These are phyloP conservation scores for Lordiphosa clarofinis DNA, from an alignment of 1,140 invertebrate genomes.

Conservation along the genomic window DNA sequence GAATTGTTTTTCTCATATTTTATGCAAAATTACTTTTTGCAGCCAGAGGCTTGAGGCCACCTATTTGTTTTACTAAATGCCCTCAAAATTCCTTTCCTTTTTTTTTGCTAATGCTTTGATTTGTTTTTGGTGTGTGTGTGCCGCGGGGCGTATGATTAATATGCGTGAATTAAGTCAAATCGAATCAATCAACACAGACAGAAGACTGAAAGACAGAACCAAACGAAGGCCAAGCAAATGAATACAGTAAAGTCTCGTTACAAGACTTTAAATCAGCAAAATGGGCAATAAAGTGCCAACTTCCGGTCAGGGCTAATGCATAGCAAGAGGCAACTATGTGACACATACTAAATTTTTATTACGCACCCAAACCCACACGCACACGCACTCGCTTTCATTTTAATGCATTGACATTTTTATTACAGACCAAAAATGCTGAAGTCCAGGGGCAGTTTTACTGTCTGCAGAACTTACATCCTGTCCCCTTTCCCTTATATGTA, in stretches of 20 bases:
- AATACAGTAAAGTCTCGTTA: conserved; percentile 15
- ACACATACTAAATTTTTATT: conserved; percentile 77
- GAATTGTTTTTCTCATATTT: no score
- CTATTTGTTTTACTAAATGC: conserved; percentile 57
- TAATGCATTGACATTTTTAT: conserved; percentile 76
- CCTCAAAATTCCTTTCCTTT: conserved; percentile 21
- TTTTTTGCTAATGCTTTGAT: conserved; percentile 29
- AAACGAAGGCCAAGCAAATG: conserved; percentile 13
- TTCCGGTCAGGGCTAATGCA: conserved; percentile 61
- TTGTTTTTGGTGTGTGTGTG: conserved; percentile 20
- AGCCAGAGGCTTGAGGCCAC: conserved; percentile 23
- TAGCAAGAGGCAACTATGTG: conserved; percentile 54
- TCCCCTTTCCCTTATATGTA: no score
- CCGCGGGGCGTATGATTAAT: conserved; percentile 69
- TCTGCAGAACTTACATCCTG: background rate
- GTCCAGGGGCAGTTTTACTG: conserved; percentile 50
- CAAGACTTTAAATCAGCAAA: conserved; percentile 36
- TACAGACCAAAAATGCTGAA: conserved; percentile 48
- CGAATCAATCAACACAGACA: conserved; percentile 67
- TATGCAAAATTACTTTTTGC: conserved; percentile 70
- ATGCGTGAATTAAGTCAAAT: conserved; percentile 76
- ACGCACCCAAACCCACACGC: conserved; percentile 27
- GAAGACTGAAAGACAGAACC: conserved; percentile 11
- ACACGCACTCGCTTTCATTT: conserved; percentile 35
- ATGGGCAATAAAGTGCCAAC: conserved; percentile 65